phyloP scores from a whole-genome alignment of 2,888 invertebrate species.

The Rhingia rostrata region DNA sequence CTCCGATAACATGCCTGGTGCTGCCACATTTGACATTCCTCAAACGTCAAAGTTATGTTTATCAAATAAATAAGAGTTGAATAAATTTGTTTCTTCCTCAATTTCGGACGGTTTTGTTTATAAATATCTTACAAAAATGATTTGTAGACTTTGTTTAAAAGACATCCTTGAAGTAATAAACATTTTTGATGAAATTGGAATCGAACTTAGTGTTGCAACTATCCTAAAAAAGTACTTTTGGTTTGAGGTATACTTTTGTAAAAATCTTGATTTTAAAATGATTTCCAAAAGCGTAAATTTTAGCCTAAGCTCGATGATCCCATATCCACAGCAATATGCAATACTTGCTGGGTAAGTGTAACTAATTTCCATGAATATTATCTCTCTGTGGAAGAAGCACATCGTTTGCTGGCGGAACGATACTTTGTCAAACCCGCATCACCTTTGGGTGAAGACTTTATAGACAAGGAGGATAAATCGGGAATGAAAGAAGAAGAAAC shows the following conservation, averaged over 20 bases:
- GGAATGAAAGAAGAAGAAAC: constrained; percentile 68
- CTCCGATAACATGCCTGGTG: constrained; percentile 5
- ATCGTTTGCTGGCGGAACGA: constrained; percentile 79
- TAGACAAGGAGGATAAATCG: constrained; percentile 47
- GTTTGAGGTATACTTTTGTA: constrained; percentile 79
- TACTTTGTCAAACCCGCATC: constrained; percentile 76
- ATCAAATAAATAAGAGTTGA: constrained; percentile 20
- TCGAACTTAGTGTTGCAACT: constrained; percentile 78
- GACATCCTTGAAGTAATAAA: constrained; percentile 79
- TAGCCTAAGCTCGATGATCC: constrained; percentile 79
- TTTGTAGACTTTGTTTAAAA: constrained; percentile 81
- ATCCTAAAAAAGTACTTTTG: constrained; percentile 81
- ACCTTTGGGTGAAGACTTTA: constrained; percentile 14
- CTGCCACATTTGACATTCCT: constrained; percentile 20
- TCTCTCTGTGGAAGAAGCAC: constrained; percentile 79
- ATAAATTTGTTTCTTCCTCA: constrained; percentile 17
- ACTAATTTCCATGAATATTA: constrained; percentile 81
- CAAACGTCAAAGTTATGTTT: constrained; percentile 16
- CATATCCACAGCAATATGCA: constrained; percentile 80
- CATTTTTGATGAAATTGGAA: constrained; percentile 79
- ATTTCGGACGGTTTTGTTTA: neutral
- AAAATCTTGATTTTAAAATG: neutral
- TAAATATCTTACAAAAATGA: constrained; percentile 76
- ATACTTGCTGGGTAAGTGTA: constrained; percentile 80
- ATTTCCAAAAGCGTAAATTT: no score